Evolutionary conservation across 2,888 invertebrate species (phyloP).

Genomic region (Amiota minor): DNA sequence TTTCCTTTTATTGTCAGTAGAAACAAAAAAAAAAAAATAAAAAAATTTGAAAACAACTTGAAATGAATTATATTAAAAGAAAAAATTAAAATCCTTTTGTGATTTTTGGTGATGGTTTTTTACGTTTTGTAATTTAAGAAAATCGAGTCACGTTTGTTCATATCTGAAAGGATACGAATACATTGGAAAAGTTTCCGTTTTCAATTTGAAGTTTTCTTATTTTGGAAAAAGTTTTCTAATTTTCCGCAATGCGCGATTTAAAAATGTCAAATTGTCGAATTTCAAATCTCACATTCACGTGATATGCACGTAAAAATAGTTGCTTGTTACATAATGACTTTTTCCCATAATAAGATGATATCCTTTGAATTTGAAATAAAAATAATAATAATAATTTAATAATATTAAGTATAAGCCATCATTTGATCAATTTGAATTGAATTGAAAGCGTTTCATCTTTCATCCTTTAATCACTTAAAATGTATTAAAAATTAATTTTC

Average conservation of each 20-base stretch:
- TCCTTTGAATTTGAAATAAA: no score
- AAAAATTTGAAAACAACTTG: no score
- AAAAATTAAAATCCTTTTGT: background rate
- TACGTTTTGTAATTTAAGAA: background rate
- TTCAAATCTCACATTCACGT: background rate
- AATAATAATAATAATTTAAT: no score
- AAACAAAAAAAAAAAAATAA: background rate
- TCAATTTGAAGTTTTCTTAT: constrained; percentile 26
- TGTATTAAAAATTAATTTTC: constrained; percentile 44
- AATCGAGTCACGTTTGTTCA: constrained; percentile 16
- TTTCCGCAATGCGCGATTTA: constrained; percentile 47
- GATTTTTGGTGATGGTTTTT: background rate
- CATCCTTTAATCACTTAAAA: constrained; percentile 29
- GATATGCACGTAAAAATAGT: background rate
- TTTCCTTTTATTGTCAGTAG: constrained; percentile 35
- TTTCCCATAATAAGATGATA: no score
- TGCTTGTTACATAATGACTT: no score
- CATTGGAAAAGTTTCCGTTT: background rate
- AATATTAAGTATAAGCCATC: no score
- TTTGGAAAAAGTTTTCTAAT: constrained; percentile 47
- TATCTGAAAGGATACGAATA: no score
- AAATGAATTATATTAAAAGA: no score
- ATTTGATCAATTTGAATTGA: no score
- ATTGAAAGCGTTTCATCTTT: background rate
- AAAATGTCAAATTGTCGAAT: constrained; percentile 49